These are phyloP conservation scores for Erynnis tages DNA, from an alignment of 2,888 invertebrate species.

Conservation along the genomic window DNA sequence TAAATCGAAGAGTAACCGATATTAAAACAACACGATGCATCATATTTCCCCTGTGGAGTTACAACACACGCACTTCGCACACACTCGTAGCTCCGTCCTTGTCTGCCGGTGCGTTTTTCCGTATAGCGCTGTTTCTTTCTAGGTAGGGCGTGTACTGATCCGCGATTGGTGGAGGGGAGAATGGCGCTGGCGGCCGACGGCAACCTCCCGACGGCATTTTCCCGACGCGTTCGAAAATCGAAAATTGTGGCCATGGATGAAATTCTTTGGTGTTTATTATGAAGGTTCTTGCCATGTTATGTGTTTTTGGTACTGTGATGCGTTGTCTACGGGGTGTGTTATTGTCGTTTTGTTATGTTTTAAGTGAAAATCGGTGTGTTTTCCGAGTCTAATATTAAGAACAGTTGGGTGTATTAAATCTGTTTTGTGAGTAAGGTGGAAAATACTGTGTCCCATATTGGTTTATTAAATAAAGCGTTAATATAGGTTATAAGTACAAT, in stretches of 20 bases:
- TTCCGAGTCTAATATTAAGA: too few species aligned
- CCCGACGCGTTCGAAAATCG: constrained; percentile 72
- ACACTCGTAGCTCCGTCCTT: constrained; percentile 60
- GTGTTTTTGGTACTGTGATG: not conserved
- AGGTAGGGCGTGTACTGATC: constrained; percentile 66
- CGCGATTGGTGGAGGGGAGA: constrained; percentile 74
- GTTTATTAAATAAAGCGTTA: too few species aligned
- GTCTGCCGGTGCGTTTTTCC: constrained; percentile 51
- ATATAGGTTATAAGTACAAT: too few species aligned
- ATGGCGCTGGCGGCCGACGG: constrained; percentile 57
- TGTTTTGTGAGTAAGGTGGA: too few species aligned
- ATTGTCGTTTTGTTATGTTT: not conserved
- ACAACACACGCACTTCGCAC: constrained; percentile 56
- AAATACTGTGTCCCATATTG: too few species aligned
- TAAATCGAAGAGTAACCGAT: constrained; percentile 74
- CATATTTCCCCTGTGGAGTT: constrained; percentile 69
- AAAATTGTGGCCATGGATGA: constrained; percentile 46
- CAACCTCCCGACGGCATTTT: constrained; percentile 73
- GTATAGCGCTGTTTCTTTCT: constrained; percentile 46
- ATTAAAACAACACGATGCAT: constrained; percentile 79
- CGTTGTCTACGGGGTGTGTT: constrained; percentile 18
- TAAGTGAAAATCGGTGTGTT: not conserved
- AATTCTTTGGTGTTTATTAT: constrained; percentile 34
- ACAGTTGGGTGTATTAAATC: not conserved
- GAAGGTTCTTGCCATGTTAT: constrained; percentile 20